phyloP scores from a whole-genome alignment of 2,797 vertebrate genomes.

The Clarias platycephalus region DNA sequence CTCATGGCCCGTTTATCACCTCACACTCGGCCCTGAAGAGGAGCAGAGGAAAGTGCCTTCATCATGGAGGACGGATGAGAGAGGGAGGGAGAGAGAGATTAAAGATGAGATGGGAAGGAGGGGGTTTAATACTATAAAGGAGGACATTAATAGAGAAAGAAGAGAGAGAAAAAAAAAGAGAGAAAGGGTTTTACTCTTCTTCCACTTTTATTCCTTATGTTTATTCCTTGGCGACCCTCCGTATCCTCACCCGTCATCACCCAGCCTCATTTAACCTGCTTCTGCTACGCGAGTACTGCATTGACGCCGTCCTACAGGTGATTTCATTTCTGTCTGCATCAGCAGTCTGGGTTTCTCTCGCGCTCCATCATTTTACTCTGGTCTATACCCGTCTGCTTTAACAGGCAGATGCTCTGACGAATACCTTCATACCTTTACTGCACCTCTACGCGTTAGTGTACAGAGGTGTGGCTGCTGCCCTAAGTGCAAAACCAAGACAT shows the following conservation, averaged over 20 bases:
- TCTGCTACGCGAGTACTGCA: not conserved
- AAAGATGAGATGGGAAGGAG: not conserved
- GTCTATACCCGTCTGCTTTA: not conserved
- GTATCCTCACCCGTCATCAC: not conserved
- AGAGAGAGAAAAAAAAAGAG: not conserved
- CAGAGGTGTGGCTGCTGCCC: not conserved
- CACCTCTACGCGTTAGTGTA: too few relatives aligned
- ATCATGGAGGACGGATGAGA: slow-evolving; percentile 63
- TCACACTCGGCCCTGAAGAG: slow-evolving; percentile 65
- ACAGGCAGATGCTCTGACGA: too few relatives aligned
- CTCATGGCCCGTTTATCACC: slow-evolving; percentile 85
- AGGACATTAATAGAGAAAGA: not conserved
- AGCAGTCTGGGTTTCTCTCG: not conserved
- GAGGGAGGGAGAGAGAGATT: slow-evolving; percentile 50
- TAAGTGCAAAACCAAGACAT: not conserved
- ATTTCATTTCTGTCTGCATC: not conserved
- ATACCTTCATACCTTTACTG: too few relatives aligned
- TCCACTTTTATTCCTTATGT: not conserved
- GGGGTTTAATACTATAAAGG: not conserved
- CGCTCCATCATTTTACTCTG: not conserved
- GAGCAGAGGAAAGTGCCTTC: slow-evolving; percentile 64
- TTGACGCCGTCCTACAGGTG: not conserved
- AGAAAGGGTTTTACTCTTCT: not conserved
- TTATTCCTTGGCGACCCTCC: not conserved
- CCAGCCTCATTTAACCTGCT: not conserved